Percentiles rank a stretch among this genome's conserved stretches.
Conservation (phyloP, 2,888 invertebrate genomes). For the Cryptus armator region DNA sequence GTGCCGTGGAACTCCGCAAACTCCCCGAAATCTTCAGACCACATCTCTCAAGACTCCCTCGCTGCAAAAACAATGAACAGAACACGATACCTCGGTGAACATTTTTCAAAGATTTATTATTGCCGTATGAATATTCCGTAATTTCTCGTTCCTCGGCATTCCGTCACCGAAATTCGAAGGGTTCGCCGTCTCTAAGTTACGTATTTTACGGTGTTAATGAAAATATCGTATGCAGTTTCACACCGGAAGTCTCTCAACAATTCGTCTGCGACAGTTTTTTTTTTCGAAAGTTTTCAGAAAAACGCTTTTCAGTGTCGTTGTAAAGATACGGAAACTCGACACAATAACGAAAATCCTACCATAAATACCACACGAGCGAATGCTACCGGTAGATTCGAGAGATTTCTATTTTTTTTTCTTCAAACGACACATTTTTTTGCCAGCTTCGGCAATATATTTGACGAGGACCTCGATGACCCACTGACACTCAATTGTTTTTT, state of each 20-base stretch:
- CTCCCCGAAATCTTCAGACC: not conserved
- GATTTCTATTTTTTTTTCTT: conserved; percentile 45
- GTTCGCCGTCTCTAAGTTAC: not conserved
- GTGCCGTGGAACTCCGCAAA: too few relatives aligned
- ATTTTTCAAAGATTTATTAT: too few relatives aligned
- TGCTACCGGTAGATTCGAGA: conserved; percentile 7
- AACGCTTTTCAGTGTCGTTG: not conserved
- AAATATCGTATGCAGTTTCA: not conserved
- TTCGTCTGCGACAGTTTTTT: conserved; percentile 18
- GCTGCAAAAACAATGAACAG: too few relatives aligned
- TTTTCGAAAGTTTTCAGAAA: not conserved
- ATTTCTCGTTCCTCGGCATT: not conserved
- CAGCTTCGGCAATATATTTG: not conserved
- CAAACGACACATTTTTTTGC: not conserved
- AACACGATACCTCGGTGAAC: not conserved
- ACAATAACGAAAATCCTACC: conserved; percentile 22
- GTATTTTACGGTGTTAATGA: not conserved
- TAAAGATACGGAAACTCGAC: conserved; percentile 36
- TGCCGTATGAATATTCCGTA: too few relatives aligned
- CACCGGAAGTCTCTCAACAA: not conserved
- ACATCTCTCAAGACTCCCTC: too few relatives aligned
- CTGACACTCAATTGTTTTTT: conserved; percentile 60
- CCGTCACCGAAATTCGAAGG: conserved; percentile 41
- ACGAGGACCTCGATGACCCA: conserved; percentile 57
- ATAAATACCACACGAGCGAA: conserved; percentile 50